Evolutionary conservation across 2,797 vertebrate species (phyloP).

Genomic region (Chaunax sp.): DNA sequence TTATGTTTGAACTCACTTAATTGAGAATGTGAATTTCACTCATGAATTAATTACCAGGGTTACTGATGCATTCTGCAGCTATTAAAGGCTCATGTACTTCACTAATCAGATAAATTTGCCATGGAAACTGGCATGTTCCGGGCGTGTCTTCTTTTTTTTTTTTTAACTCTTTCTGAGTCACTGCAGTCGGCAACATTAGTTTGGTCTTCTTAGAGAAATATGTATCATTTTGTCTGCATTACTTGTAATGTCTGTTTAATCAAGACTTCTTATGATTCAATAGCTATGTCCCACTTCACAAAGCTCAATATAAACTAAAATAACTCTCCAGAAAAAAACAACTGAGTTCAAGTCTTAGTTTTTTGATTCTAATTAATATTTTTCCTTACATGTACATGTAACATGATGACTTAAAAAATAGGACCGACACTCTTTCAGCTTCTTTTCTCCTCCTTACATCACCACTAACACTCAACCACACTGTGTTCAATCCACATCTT

Average conservation of each 20-base stretch:
- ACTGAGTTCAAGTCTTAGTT: neutral
- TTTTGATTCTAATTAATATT: too few relatives aligned
- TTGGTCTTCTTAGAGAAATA: too few relatives aligned
- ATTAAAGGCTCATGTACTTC: slow-evolving; percentile 17
- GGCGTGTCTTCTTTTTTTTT: too few relatives aligned
- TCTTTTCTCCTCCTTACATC: slow-evolving; percentile 4
- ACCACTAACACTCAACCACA: slow-evolving; percentile 21
- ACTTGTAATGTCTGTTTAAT: neutral
- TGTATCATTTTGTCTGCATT: neutral
- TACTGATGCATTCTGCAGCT: slow-evolving; percentile 28
- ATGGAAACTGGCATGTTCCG: neutral
- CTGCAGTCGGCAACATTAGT: too few relatives aligned
- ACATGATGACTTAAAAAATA: too few relatives aligned
- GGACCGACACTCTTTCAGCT: neutral
- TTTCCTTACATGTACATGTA: too few relatives aligned
- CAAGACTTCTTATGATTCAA: too few relatives aligned
- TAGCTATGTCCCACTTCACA: neutral
- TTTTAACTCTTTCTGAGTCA: neutral
- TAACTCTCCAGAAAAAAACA: too few relatives aligned
- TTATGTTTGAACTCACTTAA: slow-evolving; percentile 21
- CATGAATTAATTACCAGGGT: slow-evolving; percentile 19
- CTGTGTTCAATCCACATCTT: neutral
- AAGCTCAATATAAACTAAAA: too few relatives aligned
- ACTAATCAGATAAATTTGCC: neutral
- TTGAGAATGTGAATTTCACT: slow-evolving; percentile 20